phyloP scores from a whole-genome alignment of 53 echinoderm and acorn worm genomes.

The Arbacia lixula region DNA sequence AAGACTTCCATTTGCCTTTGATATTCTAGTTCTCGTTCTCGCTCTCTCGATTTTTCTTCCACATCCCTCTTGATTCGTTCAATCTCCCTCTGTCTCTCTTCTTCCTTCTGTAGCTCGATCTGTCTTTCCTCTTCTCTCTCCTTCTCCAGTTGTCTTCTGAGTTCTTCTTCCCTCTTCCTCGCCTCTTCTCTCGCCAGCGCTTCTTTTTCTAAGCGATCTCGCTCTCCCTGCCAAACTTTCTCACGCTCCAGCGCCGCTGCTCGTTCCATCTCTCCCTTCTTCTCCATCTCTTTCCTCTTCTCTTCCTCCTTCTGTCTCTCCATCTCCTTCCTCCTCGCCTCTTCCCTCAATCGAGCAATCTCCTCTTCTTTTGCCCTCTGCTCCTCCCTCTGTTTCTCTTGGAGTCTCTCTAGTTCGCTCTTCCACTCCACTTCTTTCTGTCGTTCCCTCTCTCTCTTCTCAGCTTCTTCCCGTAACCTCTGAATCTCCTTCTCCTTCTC shows the following conservation, averaged over 20 bases:
- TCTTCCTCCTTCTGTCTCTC: conserved; percentile 37
- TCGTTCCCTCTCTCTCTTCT: conserved; percentile 9
- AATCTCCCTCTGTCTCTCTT: conserved; percentile 21
- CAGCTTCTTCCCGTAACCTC: conserved; percentile 1
- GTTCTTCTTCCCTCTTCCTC: conserved; percentile 22
- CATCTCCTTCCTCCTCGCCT: conserved; percentile 40
- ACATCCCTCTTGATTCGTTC: conserved; percentile 12
- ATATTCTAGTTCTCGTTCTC: conserved; percentile 3
- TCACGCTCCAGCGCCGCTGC: conserved; percentile 11
- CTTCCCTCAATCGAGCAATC: conserved; percentile 22
- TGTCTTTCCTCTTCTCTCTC: conserved; percentile 31
- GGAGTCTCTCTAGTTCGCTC: not conserved
- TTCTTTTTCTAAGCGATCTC: conserved; percentile 40
- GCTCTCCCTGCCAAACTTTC: conserved; percentile 25
- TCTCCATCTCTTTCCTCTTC: conserved; percentile 13
- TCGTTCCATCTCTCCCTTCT: conserved; percentile 22
- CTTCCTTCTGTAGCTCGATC: conserved; percentile 21
- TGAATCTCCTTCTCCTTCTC: conserved; percentile 31
- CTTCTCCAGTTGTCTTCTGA: conserved; percentile 20
- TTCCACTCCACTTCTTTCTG: conserved; percentile 40
- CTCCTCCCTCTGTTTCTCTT: conserved; percentile 30
- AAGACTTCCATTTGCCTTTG: conserved; percentile 13
- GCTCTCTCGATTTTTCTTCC: not conserved
- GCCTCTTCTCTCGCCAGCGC: conserved; percentile 19
- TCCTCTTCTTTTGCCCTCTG: conserved; percentile 38